These are phyloP conservation scores for Sylvilagus floridanus DNA, from an alignment of 2,797 vertebrate species.

Conservation along the genomic window DNA sequence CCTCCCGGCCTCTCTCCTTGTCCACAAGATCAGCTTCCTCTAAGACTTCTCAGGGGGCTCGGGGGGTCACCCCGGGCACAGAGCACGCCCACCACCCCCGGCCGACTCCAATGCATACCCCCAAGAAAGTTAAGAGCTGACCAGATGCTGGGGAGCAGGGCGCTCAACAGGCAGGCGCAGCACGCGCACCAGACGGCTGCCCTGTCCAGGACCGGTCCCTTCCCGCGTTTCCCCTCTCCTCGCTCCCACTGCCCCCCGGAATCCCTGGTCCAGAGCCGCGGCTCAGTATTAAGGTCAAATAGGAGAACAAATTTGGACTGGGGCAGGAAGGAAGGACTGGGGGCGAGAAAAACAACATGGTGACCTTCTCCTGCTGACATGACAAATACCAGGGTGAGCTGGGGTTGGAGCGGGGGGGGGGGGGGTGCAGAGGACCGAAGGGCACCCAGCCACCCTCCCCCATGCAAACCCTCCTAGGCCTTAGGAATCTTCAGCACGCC, in stretches of 20 bases:
- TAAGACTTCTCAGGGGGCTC: background rate
- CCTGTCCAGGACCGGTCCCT: background rate
- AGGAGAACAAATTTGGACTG: slow-evolving; percentile 74
- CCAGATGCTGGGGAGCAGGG: background rate
- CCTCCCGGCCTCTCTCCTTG: background rate
- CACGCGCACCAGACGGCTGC: background rate
- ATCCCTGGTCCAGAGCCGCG: slow-evolving; percentile 52
- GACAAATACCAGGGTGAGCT: slow-evolving; percentile 82
- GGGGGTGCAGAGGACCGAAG: slow-evolving; percentile 69
- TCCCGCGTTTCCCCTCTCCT: background rate
- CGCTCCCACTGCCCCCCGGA: background rate
- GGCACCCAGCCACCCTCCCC: slow-evolving; percentile 73
- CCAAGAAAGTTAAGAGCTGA: slow-evolving; percentile 36
- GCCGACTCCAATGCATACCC: background rate
- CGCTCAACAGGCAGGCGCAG: background rate
- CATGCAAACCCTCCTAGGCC: slow-evolving; percentile 2
- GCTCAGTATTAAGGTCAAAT: slow-evolving; percentile 67
- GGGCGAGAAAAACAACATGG: slow-evolving; percentile 74
- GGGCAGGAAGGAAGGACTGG: slow-evolving; percentile 60
- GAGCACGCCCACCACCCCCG: background rate
- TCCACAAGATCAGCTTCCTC: slow-evolving; percentile 2
- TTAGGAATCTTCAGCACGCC: slow-evolving; percentile 9
- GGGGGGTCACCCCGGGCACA: background rate
- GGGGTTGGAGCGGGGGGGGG: slow-evolving; percentile 58
- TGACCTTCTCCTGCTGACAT: slow-evolving; percentile 82